phyloP scores from a whole-genome alignment of 2,797 vertebrate genomes.

The Pangasius krempfi region DNA sequence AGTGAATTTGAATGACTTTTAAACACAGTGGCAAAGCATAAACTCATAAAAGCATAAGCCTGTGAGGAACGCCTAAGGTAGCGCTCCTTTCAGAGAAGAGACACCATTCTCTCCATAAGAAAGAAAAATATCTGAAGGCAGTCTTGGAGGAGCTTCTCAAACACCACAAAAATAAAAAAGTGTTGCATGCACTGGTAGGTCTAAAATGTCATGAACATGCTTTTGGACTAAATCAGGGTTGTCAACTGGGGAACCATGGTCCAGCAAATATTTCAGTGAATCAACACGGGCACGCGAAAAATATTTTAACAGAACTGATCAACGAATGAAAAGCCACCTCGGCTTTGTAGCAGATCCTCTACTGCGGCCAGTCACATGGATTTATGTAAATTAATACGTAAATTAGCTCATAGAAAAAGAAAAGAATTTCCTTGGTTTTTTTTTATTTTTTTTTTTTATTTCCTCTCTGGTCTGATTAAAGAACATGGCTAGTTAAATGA shows the following conservation, averaged over 20 bases:
- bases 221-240: not conserved
- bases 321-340: not conserved
- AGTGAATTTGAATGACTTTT: not conserved
- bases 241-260: not conserved
- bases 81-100: not conserved
- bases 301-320: not conserved
- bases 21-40: conserved; percentile 2
- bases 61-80: not conserved
- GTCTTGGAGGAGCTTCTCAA: not conserved
- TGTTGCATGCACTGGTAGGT: not conserved
- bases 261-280: not conserved
- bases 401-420: not conserved
- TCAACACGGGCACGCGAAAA: not conserved
- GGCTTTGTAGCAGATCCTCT: not conserved
- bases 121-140: not conserved
- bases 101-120: not conserved
- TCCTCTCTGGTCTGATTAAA: not conserved
- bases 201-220: not conserved
- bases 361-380: not conserved
- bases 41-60: not conserved
- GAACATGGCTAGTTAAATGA: not conserved
- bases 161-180: not conserved
- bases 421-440: not conserved
- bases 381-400: not conserved
- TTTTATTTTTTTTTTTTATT: not conserved